Base-by-base conservation (phyloP, 2,888 invertebrate species). In the Rhaphigaster nebulosa region DNA sequence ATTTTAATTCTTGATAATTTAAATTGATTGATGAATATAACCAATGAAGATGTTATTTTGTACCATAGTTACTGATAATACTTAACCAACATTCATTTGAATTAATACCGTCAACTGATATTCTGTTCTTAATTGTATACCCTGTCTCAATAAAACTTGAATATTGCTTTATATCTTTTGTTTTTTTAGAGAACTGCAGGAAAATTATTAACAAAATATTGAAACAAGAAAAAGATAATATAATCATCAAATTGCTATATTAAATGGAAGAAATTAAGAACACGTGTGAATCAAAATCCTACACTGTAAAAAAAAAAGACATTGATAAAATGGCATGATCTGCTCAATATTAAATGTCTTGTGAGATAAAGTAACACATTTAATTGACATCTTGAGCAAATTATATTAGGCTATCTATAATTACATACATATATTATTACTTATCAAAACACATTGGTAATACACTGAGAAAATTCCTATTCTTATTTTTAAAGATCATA, bases 351-450 rank as follows among this genome's bases (percentile, higher is more conserved):
- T 54, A 87, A 84, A 87, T 60, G 88, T 88, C 88, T 60, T 65
- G 65, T 89, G 80, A 52, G n/a, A 91, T n/a, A 70, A 45, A 88
- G 90, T 88, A 87, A 89, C 65, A 54, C 80, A 89, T 89, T 56
- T 91, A 91, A 91, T 91, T 91, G 91, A 91, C 91, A 90, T 87
- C 88, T 91, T 91, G 91, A 91, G 91, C 91, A 91, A 91, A 91
- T 91, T 91, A 91, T 90, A 91, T 91, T 89, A 89, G 89, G 89
- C 89, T 89, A 89, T 76, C 89, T 89, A 60, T 50, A 50, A 76
- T 76, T 89, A 76, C 45, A 29, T 65, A 50, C 76, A 89, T 29
- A 76, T 89, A 29, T 54, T 87, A 50, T 87, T 87, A 38, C 29
- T n/a, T 87, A 38, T 38, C 54, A 87, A 87, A 50, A 87, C 56